These are phyloP conservation scores for Ondatra zibethicus DNA, from an alignment of 2,113 vertebrate genomes.

Conservation along the genomic window DNA sequence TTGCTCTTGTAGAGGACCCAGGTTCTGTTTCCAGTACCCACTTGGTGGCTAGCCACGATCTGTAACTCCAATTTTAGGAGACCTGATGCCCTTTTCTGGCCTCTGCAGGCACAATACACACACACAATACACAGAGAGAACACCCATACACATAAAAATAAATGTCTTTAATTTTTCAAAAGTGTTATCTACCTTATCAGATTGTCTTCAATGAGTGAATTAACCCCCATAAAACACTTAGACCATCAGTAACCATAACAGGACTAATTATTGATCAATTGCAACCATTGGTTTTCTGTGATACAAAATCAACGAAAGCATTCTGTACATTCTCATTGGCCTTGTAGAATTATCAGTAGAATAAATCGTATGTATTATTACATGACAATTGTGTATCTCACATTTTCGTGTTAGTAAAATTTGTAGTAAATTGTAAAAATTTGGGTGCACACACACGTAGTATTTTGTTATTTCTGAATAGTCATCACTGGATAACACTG, in stretches of 20 bases:
- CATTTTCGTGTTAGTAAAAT: not conserved
- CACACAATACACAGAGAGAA: not conserved
- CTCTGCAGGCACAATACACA: not conserved
- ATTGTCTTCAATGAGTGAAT: not conserved
- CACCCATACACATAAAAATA: not conserved
- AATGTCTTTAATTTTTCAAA: not conserved
- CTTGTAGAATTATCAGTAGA: not conserved
- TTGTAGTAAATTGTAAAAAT: too few relatives aligned
- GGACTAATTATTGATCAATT: not conserved
- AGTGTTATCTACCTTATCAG: not conserved
- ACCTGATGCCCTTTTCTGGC: not conserved
- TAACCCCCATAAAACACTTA: not conserved
- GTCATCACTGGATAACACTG: constrained; percentile 9
- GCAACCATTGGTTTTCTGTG: not conserved
- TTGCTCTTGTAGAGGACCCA: not conserved
- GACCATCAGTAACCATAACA: not conserved
- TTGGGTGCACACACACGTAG: not conserved
- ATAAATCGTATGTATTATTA: not conserved
- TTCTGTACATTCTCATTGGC: not conserved
- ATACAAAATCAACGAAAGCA: not conserved
- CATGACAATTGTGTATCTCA: not conserved
- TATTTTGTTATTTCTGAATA: constrained; percentile 21
- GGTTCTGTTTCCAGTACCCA: not conserved
- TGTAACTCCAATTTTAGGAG: not conserved
- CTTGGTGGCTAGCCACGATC: not conserved